Conservation (phyloP, 1,140 invertebrate species). For the Drosophila mauritiana region DNA sequence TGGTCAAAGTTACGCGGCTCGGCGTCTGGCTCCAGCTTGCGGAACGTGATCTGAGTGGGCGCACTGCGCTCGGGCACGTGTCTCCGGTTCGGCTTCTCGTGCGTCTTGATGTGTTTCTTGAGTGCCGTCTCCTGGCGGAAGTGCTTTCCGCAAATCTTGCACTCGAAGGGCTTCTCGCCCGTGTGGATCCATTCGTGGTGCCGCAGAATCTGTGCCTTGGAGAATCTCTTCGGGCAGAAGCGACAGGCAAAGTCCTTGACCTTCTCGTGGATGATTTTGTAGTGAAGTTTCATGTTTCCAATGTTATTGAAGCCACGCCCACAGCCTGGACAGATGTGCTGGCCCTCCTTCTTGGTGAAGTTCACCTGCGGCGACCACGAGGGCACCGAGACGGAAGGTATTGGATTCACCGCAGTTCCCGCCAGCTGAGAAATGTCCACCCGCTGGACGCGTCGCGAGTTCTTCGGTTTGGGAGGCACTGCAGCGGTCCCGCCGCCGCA, state of each 20-base stretch:
- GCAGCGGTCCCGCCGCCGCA: constrained; percentile 67
- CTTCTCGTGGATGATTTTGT: constrained; percentile 83
- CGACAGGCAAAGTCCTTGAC: constrained; percentile 81
- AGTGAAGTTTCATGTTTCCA: constrained; percentile 80
- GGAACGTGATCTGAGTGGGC: constrained; percentile 51
- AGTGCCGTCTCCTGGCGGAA: constrained; percentile 81
- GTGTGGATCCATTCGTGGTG: constrained; percentile 84
- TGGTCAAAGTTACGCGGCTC: constrained; percentile 69
- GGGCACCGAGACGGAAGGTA: constrained; percentile 77
- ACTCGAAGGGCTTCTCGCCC: constrained; percentile 85
- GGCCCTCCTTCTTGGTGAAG: constrained; percentile 80
- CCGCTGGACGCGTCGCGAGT: constrained; percentile 72
- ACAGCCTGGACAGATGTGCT: constrained; percentile 79
- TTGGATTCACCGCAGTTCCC: constrained; percentile 78
- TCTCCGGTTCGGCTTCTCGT: constrained; percentile 66
- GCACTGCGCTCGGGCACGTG: constrained; percentile 59
- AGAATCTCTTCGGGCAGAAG: constrained; percentile 79
- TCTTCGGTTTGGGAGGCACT: constrained; percentile 59
- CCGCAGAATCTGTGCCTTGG: constrained; percentile 80
- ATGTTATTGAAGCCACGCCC: constrained; percentile 81
- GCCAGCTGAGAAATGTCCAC: constrained; percentile 77
- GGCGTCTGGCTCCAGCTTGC: constrained; percentile 53
- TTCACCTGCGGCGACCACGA: constrained; percentile 82
- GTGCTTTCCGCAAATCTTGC: constrained; percentile 73
- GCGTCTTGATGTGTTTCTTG: constrained; percentile 80